Evolutionary conservation across 2,888 invertebrate genomes (phyloP), one percentile per base, ranked within the genome.

Genomic region (Marronus borbonicus): DNA sequence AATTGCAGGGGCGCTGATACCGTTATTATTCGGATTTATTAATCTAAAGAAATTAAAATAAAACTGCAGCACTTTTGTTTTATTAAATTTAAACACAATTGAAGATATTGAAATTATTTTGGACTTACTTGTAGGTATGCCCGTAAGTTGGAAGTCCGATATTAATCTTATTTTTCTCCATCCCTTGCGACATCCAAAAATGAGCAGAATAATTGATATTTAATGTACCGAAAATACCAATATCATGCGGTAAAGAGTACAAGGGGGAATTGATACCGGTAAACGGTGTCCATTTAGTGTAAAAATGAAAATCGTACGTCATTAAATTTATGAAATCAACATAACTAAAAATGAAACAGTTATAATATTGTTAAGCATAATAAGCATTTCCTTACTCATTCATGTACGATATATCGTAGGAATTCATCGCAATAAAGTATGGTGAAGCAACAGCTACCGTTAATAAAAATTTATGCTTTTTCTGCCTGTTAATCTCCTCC

Each of bases 281-380:
- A 82, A 96, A 93, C 0, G 97, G 97, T 1, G 94, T 93, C 80
- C 92, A 92, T 86, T 91, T 91, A 3, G 93, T 91, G 85, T 92
- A 97, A 85, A 92, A 94, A 87, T 97, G 97, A 85, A 93, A 97
- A 87, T 98, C 97, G 86, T 98, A 98, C 0, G 95, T 92, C 97
- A 97, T 97, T n/a, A 98, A 85, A 87, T 96, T 97, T 0, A 96
- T 92, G 89, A 92, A 96, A 87, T 97, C 97, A 0, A 94, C 93
- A 86, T 94, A 90, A 72, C 93, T 93, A 10, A 62, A 14, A 52
- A 70, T 14, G 10, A 24, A 12, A 17, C n/a, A 17, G 14, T n/a
- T 55, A 8, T 31, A 12, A 10, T 5, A 20, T 31, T 24, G 2
- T 50, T 49, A 49, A 20, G 20, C 28, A 20, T 20, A 68, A 44